Percentiles rank a stretch among this genome's conserved stretches.
Evolutionary conservation across 2,888 invertebrate species (phyloP).

Genomic region (Scaptomyza parva): DNA sequence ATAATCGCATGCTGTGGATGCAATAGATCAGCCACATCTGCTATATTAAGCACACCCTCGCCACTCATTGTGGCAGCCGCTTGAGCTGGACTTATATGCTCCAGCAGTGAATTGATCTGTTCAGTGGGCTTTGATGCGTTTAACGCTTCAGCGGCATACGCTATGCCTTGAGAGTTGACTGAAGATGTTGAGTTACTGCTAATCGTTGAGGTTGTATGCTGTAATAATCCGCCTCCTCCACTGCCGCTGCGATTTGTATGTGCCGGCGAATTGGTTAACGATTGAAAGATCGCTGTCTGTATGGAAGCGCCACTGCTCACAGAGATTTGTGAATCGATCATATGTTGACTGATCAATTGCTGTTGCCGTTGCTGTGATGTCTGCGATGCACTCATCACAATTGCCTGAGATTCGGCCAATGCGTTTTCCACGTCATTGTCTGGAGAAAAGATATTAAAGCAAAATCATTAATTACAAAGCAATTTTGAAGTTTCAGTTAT

Average conservation of each 20-base stretch:
- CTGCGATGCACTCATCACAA: constrained; percentile 78
- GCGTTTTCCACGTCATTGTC: constrained; percentile 82
- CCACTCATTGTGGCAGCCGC: constrained; percentile 79
- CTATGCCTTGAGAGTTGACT: constrained; percentile 59
- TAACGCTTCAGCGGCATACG: constrained; percentile 74
- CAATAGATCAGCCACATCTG: constrained; percentile 93
- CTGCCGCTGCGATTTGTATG: constrained; percentile 50
- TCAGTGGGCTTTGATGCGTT: constrained; percentile 62
- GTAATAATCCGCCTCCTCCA: constrained; percentile 41
- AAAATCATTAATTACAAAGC: constrained; percentile 4
- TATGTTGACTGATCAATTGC: constrained; percentile 77
- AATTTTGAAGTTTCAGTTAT: too few species aligned
- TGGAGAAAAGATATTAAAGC: constrained; percentile 30
- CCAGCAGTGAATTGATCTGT: constrained; percentile 81
- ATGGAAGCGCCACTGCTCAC: constrained; percentile 83
- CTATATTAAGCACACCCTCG: constrained; percentile 83
- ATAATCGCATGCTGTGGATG: constrained; percentile 95
- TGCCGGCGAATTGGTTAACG: constrained; percentile 74
- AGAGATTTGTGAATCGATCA: constrained; percentile 84
- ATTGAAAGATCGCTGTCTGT: constrained; percentile 84
- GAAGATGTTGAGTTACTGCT: constrained; percentile 70
- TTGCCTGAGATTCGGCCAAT: constrained; percentile 79
- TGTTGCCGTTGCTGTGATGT: constrained; percentile 74
- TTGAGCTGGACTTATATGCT: constrained; percentile 80
- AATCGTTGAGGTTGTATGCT: constrained; percentile 68